These are phyloP conservation scores for Hirtodrosophila duncani DNA, from an alignment of 2,888 invertebrate genomes.

Conservation along the genomic window DNA sequence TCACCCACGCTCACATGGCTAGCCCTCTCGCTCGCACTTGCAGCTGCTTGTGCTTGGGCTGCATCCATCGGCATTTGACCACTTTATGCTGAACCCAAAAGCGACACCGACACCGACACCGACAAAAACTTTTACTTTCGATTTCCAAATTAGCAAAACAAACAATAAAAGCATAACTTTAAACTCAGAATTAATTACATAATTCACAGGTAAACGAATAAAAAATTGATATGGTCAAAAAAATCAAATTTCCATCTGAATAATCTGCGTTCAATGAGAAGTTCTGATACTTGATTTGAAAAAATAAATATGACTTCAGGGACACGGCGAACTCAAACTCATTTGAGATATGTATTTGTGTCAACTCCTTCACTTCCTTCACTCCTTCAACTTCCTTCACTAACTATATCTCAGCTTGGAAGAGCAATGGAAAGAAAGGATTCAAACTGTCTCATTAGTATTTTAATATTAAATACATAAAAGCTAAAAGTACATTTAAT, in stretches of 20 bases:
- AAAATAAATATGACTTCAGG: too few species aligned
- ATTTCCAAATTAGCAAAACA: slow-evolving; percentile 14
- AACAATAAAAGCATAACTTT: not conserved
- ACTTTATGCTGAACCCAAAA: slow-evolving; percentile 16
- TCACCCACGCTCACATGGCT: slow-evolving; percentile 26
- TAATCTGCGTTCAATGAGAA: too few species aligned
- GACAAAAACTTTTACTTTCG: slow-evolving; percentile 39
- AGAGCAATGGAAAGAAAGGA: too few species aligned
- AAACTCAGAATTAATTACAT: not conserved
- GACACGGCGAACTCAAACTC: too few species aligned
- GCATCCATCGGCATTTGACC: slow-evolving; percentile 23
- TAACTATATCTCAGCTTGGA: too few species aligned
- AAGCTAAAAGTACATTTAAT: too few species aligned
- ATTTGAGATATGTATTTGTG: too few species aligned
- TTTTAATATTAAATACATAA: too few species aligned
- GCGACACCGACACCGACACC: not conserved
- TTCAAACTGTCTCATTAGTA: too few species aligned
- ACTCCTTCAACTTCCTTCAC: too few species aligned
- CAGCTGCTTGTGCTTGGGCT: not conserved
- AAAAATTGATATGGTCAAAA: not conserved
- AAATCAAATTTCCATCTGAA: not conserved
- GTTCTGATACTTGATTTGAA: too few species aligned
- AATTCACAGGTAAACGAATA: slow-evolving; percentile 1
- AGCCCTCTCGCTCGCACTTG: slow-evolving; percentile 8
- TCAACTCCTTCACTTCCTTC: too few species aligned